Base-by-base conservation (phyloP, 2,888 invertebrate genomes). In the Prosopocoilus inquinatus region DNA sequence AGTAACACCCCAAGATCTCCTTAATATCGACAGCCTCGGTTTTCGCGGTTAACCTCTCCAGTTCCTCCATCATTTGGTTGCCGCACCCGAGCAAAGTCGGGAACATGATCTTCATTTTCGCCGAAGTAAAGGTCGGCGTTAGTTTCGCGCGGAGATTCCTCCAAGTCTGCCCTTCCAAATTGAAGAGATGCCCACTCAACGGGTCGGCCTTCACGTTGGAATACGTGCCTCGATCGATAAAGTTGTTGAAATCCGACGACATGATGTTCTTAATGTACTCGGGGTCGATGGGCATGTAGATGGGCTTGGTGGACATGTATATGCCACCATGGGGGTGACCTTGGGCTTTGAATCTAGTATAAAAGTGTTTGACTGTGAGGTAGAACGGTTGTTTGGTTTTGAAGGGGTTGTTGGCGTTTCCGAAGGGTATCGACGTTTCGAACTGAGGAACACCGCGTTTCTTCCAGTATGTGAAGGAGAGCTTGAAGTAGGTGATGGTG, bases 51-150 rank as follows among this genome's bases (percentile, higher is more conserved):
- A 53, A 35, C 20, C 66, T 41, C 5, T 65, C 53, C 32, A 75
- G 52, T 20, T 66, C 64, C 2, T 65, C 59, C 3, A 65, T 60
- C 57, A 77, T 63, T 33, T 67, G 59, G 9, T 68, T 50, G 1
- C 67, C 66, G 54, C 72, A 72, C 8, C 68, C 62, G 4, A 70
- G 52, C 39, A 78, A 59, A 2, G 69, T 67, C 7, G 64, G 61
- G 53, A 75, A 74, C 77, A 79, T 77, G 60, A 69, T 69, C 57
- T 76, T 78, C 67, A 80, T 74, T 64, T 79, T 79, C 13, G 78
- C 78, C 0, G 76, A 71, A 0, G 79, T 76, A 59, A 80, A 80
- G 0, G 75, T 73, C 0, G 78, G 75, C 0, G 77, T 74, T 20
- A 79, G 52, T 50, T 78, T 75, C 0, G 70, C 60, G 43, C 80